These are phyloP conservation scores for Pipra filicauda DNA, from an alignment of 2,113 vertebrate species.

Conservation along the genomic window DNA sequence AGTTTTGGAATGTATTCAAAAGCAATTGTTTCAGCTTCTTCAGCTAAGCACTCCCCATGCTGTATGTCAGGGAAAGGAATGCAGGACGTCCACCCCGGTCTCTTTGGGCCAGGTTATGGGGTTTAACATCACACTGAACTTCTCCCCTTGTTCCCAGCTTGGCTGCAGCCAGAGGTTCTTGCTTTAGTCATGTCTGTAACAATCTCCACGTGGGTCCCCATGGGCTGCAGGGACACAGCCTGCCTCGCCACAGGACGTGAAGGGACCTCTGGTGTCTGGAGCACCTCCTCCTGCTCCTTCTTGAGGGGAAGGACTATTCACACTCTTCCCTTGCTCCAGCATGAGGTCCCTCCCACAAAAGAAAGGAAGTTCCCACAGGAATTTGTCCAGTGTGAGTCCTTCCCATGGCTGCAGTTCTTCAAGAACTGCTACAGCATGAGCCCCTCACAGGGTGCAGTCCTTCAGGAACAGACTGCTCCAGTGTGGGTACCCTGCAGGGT, in stretches of 20 bases:
- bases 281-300: neutral
- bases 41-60: neutral
- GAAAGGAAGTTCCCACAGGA: neutral
- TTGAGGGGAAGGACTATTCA: neutral
- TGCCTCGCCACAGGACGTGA: accelerated
- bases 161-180: neutral
- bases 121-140: neutral
- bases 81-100: neutral
- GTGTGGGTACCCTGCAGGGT: neutral
- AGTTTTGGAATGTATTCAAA: slow-evolving; percentile 61
- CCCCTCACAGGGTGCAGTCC: neutral
- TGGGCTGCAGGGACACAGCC: neutral
- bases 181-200: neutral
- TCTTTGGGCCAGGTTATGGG: neutral
- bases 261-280: neutral
- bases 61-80: neutral
- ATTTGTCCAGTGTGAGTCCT: neutral
- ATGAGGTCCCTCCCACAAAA: neutral
- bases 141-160: neutral
- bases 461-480: neutral
- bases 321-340: neutral
- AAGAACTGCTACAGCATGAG: neutral
- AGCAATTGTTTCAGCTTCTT: slow-evolving; percentile 54
- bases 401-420: neutral
- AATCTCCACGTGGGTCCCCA: neutral